Conservation (phyloP, 2,888 invertebrate genomes). For the Mythimna pallens region DNA sequence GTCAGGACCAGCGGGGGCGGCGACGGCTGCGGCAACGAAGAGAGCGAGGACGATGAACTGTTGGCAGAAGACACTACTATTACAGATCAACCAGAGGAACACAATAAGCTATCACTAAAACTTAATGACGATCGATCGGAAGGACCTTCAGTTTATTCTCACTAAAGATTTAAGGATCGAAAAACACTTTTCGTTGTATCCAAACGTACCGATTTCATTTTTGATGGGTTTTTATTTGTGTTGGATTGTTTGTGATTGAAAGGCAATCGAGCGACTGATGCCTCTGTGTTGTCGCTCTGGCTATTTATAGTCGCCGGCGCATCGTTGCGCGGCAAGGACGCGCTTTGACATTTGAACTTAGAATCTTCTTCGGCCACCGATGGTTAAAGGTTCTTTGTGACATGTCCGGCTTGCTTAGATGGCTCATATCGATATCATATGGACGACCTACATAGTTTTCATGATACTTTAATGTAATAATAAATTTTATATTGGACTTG, state of each 20-base stretch:
- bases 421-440: constrained; percentile 49
- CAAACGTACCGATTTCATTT: constrained; percentile 89
- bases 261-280: constrained; percentile 85
- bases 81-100: constrained; percentile 10
- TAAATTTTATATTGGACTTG: not conserved
- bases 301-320: constrained; percentile 80
- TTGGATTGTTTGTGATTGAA: constrained; percentile 71
- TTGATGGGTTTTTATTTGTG: constrained; percentile 70
- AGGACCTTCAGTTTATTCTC: not conserved
- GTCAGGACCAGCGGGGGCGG: constrained; percentile 76
- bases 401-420: constrained; percentile 74
- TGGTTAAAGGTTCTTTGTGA: constrained; percentile 72
- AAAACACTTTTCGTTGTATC: constrained; percentile 27
- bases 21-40: constrained; percentile 76
- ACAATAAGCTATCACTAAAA: constrained; percentile 4
- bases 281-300: constrained; percentile 67
- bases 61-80: constrained; percentile 36
- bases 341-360: constrained; percentile 88
- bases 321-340: constrained; percentile 81
- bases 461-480: constrained; percentile 1
- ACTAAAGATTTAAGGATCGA: not conserved
- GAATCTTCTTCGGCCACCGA: constrained; percentile 75
- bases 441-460: constrained; percentile 39
- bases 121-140: not conserved
- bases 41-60: constrained; percentile 85